A percentile compares a stretch with the other conserved stretches of the same genome.
phyloP scores from a whole-genome alignment of 64 coral and sea anemone genomes.

The Trachythela sp. region DNA sequence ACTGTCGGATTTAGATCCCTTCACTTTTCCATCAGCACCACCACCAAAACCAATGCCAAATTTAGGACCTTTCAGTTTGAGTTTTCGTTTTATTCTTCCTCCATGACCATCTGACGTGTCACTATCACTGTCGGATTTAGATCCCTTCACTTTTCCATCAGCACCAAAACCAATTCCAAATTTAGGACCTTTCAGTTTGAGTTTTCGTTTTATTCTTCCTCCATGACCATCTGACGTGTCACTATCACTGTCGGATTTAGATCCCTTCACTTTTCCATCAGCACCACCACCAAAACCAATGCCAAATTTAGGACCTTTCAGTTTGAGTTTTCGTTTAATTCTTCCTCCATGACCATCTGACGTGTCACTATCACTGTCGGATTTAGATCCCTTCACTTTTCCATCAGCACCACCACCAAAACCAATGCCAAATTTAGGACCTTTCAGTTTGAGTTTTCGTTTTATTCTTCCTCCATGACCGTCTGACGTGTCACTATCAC shows the following conservation, averaged over 20 bases:
- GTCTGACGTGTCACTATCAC: not conserved
- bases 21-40: no score
- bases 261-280: not conserved
- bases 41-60: no score
- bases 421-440: not conserved
- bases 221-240: not conserved
- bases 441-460: not conserved
- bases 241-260: not conserved
- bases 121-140: not conserved
- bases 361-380: not conserved
- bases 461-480: not conserved
- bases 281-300: not conserved
- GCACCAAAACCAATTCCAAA: no score
- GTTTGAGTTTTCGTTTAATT: not conserved
- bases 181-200: no score
- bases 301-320: not conserved
- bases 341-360: not conserved
- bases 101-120: not conserved
- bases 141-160: not conserved
- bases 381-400: not conserved
- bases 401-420: not conserved
- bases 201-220: not conserved
- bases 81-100: not conserved
- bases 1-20: no score
- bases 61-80: no score